Percentiles rank a stretch among this genome's conserved stretches.
Conservation (phyloP, 2,797 vertebrate genomes). For the Nasua narica region DNA sequence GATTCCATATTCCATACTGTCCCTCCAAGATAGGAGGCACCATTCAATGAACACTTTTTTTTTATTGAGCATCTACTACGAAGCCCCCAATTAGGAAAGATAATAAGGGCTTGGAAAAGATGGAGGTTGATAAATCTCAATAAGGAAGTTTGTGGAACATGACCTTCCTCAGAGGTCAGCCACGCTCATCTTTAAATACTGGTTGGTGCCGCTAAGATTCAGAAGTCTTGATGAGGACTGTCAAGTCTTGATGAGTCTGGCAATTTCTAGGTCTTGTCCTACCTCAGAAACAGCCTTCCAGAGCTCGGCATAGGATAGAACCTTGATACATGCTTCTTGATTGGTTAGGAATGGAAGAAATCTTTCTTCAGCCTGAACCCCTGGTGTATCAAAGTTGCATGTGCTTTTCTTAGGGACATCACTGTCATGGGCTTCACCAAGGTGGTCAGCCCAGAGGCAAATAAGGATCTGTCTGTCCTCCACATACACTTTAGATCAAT, state of each 20-base stretch:
- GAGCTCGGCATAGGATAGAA: background rate
- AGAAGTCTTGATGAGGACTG: background rate
- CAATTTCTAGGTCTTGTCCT: too few relatives aligned
- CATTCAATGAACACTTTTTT: fast-evolving
- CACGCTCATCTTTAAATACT: background rate
- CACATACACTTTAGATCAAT: background rate
- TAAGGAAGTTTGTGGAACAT: background rate
- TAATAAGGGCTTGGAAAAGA: background rate
- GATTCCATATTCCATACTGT: background rate
- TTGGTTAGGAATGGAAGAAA: background rate
- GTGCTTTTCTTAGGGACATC: background rate
- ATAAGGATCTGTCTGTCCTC: too few relatives aligned
- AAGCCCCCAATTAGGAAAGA: background rate
- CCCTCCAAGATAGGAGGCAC: background rate
- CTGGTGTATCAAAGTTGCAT: too few relatives aligned
- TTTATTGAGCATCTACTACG: background rate
- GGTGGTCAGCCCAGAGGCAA: background rate
- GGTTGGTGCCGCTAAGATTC: background rate
- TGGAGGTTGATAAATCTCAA: background rate
- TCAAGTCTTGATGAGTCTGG: background rate
- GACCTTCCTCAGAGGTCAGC: too few relatives aligned
- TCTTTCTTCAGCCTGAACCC: background rate
- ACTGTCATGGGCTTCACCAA: background rate
- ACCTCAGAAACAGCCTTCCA: background rate
- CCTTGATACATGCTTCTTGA: background rate